Base-by-base conservation (phyloP, 2,113 vertebrate species). In the Urocolius indicus region DNA sequence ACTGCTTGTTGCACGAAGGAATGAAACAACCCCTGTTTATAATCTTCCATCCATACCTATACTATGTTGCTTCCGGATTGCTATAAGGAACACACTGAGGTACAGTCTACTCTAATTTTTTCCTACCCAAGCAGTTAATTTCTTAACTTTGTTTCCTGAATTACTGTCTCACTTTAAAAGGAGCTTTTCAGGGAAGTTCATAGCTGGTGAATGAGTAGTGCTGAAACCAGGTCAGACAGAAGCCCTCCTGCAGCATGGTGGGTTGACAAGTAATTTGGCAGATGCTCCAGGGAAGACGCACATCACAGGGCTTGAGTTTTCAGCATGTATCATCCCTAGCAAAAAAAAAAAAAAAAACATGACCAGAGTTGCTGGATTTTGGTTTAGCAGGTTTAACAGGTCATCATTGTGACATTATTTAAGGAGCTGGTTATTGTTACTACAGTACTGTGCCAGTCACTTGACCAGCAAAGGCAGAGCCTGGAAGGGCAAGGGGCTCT, bases 211-310 rank as follows among this genome's bases (percentile, higher is more conserved):
- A 95, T 7, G 16, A 96, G 55, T 52, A 46, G 13, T 72, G 45
- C 45, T 76, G 77, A 79, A 91, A 59, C 5, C 41, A 92, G 74
- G 87, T 66, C 61, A 88, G 69, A 67, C 93, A 88, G 66, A 45
- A 68, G 43, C 46, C 46, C 81, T 91, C 69, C 61, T 69, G 84
- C 5, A 5, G 81, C 0, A 0, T 78, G 83, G 91, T 77, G 93
- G 72, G 71, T 61, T 93, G 78, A 91, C 84, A 79, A 90, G 76
- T 58, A 74, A 86, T 55, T 71, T 54, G 62, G 73, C 93, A 92
- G 57, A 91, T 4, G 51, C 84, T 94, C 63, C 76, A 83, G 79
- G 65, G 69, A 93, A 92, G 84, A 93, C 41, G 48, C 10, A 67
- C 59, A 38, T 55, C 45, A 71, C 2, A 1, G 49, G 11, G 41